Conservation (phyloP, 1,140 invertebrate genomes). For the Triops cancriformis region DNA sequence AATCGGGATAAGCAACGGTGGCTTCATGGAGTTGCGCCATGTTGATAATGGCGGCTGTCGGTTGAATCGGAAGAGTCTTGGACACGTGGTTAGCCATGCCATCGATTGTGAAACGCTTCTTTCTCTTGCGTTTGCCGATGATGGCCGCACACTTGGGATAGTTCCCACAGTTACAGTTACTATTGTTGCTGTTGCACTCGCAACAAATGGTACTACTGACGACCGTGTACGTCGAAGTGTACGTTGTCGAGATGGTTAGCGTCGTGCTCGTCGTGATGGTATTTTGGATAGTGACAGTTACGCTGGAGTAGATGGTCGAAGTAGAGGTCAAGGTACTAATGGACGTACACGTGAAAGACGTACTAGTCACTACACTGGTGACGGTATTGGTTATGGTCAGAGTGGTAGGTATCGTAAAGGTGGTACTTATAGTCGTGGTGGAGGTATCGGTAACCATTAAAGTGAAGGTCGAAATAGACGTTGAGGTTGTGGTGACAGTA, state of each 20-base stretch:
- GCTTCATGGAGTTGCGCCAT: not conserved
- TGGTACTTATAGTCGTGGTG: no score
- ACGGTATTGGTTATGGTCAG: no score
- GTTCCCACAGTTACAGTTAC: not conserved
- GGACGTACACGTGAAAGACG: not conserved
- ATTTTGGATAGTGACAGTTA: not conserved
- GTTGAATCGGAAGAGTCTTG: not conserved
- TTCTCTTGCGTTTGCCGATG: not conserved
- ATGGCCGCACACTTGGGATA: not conserved
- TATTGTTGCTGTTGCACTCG: not conserved
- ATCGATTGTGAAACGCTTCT: not conserved
- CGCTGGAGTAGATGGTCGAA: not conserved
- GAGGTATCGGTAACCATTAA: no score
- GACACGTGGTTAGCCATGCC: no score
- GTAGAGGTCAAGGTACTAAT: not conserved
- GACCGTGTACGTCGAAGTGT: not conserved
- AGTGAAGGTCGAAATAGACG: no score
- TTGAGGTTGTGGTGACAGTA: no score
- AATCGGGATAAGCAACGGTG: not conserved
- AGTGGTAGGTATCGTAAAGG: no score
- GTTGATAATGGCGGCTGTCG: not conserved
- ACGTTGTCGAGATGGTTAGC: not conserved
- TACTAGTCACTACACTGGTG: not conserved
- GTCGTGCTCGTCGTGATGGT: not conserved
- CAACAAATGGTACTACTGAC: not conserved